These are phyloP conservation scores for Gopherus evgoodei DNA, from an alignment of 2,113 vertebrate species.

Conservation along the genomic window DNA sequence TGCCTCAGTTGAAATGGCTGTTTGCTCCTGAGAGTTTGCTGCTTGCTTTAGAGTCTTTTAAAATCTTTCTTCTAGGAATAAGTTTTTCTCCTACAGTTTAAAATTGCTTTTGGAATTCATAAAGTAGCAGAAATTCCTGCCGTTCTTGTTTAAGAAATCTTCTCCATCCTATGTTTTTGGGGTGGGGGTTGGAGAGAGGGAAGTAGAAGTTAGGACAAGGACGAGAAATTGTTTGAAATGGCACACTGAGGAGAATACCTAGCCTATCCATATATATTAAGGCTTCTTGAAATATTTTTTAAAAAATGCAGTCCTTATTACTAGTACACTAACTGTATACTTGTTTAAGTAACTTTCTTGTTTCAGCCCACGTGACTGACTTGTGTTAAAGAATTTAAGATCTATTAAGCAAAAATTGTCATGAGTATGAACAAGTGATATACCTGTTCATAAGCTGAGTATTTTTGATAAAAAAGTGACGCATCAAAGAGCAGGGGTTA, in stretches of 20 bases:
- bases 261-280: not conserved
- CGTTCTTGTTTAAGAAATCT: not conserved
- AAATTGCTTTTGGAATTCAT: not conserved
- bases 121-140: not conserved
- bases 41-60: not conserved
- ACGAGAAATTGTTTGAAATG: not conserved
- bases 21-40: not conserved
- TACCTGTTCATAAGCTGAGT: no score
- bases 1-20: not conserved
- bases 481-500: no score
- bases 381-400: not conserved
- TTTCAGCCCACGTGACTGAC: not conserved
- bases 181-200: not conserved
- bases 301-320: not conserved
- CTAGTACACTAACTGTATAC: not conserved
- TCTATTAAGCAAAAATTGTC: not conserved
- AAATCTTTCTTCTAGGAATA: not conserved
- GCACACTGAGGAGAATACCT: not conserved
- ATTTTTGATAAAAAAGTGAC: no score
- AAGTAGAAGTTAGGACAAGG: not conserved
- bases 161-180: not conserved
- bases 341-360: not conserved
- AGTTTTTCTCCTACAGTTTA: constrained; percentile 3
- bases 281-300: not conserved
- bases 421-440: not conserved